Conservation (phyloP, 2,797 vertebrate species). For the Micromesistius poutassou region DNA sequence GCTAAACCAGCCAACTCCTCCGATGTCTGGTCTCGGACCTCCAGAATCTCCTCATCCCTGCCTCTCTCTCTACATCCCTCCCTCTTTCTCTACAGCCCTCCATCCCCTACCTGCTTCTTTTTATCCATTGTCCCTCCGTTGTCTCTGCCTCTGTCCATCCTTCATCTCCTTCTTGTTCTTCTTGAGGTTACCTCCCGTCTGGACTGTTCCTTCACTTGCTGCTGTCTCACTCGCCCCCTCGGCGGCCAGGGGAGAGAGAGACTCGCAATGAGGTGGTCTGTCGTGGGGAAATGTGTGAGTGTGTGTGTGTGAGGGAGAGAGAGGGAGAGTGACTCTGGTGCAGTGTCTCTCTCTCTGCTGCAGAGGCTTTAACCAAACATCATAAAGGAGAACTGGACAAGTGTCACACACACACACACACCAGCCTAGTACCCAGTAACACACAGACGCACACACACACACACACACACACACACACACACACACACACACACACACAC, state of each 20-base stretch:
- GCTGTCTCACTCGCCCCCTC: not conserved
- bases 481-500: no score
- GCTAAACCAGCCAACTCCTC: not conserved
- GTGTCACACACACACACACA: no score
- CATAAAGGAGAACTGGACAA: not conserved
- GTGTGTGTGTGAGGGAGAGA: not conserved
- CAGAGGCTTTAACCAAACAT: conserved; percentile 20
- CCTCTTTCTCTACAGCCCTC: not conserved
- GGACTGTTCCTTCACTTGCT: not conserved
- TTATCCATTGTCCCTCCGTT: no score
- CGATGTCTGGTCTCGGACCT: not conserved
- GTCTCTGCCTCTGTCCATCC: no score
- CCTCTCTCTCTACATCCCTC: not conserved
- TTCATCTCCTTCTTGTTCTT: not conserved
- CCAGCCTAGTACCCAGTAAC: no score
- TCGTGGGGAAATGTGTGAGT: not conserved
- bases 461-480: no score
- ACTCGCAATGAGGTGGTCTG: not conserved
- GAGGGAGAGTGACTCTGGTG: conserved; percentile 3
- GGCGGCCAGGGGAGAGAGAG: not conserved
- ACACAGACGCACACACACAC: no score
- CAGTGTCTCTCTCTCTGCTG: conserved; percentile 26
- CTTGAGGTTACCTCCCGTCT: not conserved
- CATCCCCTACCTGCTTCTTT: no score
- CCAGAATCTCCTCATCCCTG: not conserved